phyloP scores from a whole-genome alignment of 1,140 invertebrate genomes.

The Lepidotrigona ventralis region DNA sequence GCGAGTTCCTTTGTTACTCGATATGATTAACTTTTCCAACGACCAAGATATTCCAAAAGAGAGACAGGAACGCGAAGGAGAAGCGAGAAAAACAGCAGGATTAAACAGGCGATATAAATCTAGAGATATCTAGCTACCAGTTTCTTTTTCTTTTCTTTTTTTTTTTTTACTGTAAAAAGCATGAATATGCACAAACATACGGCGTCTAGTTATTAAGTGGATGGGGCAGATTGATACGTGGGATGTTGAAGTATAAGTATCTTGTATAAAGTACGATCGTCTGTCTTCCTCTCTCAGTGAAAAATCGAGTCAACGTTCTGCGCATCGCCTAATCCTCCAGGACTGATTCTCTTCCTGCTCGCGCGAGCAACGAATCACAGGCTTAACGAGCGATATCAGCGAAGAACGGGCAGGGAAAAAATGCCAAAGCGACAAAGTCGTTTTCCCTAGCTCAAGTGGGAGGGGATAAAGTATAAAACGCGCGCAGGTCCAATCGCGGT shows the following conservation, averaged over 20 bases:
- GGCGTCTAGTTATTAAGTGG: not conserved
- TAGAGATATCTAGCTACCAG: constrained; percentile 1
- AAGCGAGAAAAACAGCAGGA: not conserved
- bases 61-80: not conserved
- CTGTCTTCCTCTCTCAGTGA: not conserved
- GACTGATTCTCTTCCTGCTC: not conserved
- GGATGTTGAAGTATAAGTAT: not conserved
- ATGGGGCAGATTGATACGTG: not conserved
- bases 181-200: not conserved
- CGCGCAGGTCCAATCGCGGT: not conserved
- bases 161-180: not conserved
- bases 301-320: not conserved
- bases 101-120: not conserved
- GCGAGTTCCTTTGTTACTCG: not conserved
- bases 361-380: not conserved
- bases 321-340: not conserved
- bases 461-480: not conserved
- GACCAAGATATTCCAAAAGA: not conserved
- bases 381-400: not conserved
- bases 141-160: not conserved
- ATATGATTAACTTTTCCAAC: not conserved
- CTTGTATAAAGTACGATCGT: not conserved
- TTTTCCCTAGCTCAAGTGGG: constrained; percentile 6
- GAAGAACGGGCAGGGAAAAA: not conserved
- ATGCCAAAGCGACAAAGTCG: not conserved